Conservation (phyloP, 1,140 invertebrate species). For the Ceratina calcarata region DNA sequence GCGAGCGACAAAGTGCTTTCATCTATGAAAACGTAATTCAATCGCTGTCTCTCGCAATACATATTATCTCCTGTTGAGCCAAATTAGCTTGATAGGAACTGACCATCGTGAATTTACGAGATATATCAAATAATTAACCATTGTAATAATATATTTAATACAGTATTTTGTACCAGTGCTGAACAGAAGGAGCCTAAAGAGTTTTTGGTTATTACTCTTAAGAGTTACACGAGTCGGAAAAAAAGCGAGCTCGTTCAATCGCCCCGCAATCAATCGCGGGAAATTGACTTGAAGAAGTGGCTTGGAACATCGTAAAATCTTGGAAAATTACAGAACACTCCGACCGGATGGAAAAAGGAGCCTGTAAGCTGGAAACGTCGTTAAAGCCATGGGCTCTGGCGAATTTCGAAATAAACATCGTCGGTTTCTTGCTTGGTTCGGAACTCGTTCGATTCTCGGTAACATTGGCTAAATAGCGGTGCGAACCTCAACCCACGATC, state of each 20-base stretch:
- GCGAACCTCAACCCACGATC: conserved; percentile 16
- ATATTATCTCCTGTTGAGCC: too few relatives aligned
- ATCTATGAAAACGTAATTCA: neutral
- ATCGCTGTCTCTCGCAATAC: neutral
- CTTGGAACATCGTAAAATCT: conserved; percentile 45
- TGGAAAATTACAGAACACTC: conserved; percentile 50
- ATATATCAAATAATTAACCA: too few relatives aligned
- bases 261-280: conserved; percentile 44
- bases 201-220: too few relatives aligned
- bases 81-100: too few relatives aligned
- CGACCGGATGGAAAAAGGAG: conserved; percentile 39
- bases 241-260: conserved; percentile 22
- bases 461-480: conserved; percentile 69
- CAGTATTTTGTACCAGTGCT: too few relatives aligned
- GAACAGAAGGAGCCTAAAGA: too few relatives aligned
- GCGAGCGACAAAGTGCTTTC: neutral
- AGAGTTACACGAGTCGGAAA: too few relatives aligned
- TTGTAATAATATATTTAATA: too few relatives aligned
- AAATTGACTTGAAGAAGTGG: conserved; percentile 45
- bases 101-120: too few relatives aligned
- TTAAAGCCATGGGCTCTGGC: conserved; percentile 53
- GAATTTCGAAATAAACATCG: conserved; percentile 65
- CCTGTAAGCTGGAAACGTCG: conserved; percentile 16
- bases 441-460: conserved; percentile 55
- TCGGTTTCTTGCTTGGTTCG: conserved; percentile 50